phyloP scores from a whole-genome alignment of 2,113 vertebrate genomes.

The Pipra filicauda region DNA sequence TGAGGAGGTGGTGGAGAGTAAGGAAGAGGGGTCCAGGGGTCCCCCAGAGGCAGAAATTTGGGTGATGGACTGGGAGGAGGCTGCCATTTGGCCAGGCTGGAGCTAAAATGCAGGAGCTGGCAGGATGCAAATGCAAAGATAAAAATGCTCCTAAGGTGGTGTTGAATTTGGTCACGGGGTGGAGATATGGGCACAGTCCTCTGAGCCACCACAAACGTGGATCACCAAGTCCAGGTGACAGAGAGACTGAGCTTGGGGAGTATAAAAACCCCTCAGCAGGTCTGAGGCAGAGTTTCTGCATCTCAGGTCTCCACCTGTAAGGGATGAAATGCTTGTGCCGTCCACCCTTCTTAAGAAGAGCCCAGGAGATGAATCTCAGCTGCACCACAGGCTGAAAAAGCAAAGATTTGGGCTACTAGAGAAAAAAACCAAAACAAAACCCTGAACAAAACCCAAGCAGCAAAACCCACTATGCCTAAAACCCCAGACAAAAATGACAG shows the following conservation, averaged over 20 bases:
- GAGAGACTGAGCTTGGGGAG: neutral
- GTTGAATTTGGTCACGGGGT: too few species aligned
- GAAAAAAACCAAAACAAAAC: neutral
- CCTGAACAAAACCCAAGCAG: neutral
- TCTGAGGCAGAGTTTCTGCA: neutral
- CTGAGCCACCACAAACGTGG: neutral
- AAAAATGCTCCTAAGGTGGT: accelerated
- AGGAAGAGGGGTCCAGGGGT: neutral
- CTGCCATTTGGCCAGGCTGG: neutral
- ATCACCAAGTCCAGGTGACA: neutral
- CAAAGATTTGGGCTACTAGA: neutral
- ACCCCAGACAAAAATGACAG: neutral
- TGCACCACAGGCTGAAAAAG: neutral
- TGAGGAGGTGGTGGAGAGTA: neutral
- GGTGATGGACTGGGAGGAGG: neutral
- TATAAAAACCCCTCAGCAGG: neutral
- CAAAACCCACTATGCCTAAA: neutral
- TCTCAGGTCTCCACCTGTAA: neutral
- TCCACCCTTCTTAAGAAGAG: neutral
- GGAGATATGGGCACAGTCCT: too few species aligned
- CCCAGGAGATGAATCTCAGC: neutral
- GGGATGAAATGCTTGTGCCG: neutral
- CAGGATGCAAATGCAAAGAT: neutral
- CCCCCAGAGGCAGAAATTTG: neutral
- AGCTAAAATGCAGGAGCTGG: neutral